Percentiles rank a stretch among this genome's conserved stretches.
Conservation (phyloP, 2,113 vertebrate species). For the Passer montanus region DNA sequence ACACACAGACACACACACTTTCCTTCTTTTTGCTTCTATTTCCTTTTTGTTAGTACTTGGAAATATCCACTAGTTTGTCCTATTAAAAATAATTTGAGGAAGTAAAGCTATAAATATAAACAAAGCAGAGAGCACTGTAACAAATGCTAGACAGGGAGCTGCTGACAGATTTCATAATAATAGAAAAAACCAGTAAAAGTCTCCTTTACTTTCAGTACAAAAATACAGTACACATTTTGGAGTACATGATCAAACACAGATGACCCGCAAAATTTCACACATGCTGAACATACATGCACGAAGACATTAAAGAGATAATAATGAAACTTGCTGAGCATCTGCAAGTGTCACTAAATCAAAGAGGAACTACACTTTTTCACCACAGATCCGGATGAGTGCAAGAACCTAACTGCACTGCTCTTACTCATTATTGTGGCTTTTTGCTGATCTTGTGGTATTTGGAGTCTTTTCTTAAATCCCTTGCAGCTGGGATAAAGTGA, state of each 20-base stretch:
- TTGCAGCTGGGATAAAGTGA: conserved; percentile 16
- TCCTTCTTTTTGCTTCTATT: neutral
- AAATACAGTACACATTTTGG: neutral
- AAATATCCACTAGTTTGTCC: neutral
- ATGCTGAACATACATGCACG: neutral
- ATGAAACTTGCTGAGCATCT: conserved; percentile 19
- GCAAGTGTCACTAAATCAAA: neutral
- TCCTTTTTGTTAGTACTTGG: neutral
- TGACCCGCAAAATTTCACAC: conserved; percentile 7
- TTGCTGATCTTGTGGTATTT: conserved; percentile 21
- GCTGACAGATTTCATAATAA: neutral
- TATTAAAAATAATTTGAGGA: neutral
- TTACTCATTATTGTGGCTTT: neutral
- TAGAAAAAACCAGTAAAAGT: neutral
- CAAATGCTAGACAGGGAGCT: neutral
- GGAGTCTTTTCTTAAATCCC: conserved; percentile 17
- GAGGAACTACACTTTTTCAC: neutral
- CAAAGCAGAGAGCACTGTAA: neutral
- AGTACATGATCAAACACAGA: neutral
- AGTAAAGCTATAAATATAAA: neutral
- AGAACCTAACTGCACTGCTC: neutral
- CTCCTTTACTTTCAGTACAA: neutral
- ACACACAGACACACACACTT: rapidly evolving
- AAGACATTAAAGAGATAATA: conserved; percentile 18
- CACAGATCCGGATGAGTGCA: neutral